Conservation (phyloP, 2,888 invertebrate genomes). For the Orchestes rusci region DNA sequence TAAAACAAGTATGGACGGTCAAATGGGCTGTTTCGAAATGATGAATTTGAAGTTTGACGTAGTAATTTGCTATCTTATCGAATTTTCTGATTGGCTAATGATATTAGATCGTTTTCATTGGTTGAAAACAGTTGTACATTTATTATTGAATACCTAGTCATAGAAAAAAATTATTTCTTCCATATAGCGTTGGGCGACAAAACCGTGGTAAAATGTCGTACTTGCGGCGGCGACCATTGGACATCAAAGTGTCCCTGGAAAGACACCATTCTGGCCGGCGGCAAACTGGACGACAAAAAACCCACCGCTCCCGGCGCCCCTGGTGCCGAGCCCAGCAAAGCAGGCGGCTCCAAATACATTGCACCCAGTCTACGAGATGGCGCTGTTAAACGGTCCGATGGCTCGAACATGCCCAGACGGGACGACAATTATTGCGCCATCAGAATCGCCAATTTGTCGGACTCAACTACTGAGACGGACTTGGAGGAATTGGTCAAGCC, state of each 20-base stretch:
- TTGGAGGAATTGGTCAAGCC: slow-evolving; percentile 91
- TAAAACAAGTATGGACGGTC: too few relatives aligned
- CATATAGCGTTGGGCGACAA: slow-evolving; percentile 47
- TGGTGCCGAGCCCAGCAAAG: slow-evolving; percentile 33
- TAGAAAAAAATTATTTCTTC: neutral
- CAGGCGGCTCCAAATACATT: slow-evolving; percentile 66
- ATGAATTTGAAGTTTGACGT: too few relatives aligned
- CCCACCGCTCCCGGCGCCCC: slow-evolving; percentile 38
- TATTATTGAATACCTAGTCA: neutral
- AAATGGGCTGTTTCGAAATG: too few relatives aligned
- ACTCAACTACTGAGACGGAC: slow-evolving; percentile 91
- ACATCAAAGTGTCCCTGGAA: slow-evolving; percentile 97
- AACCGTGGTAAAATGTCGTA: slow-evolving; percentile 78
- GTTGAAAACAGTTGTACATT: too few relatives aligned
- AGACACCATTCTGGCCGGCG: slow-evolving; percentile 71
- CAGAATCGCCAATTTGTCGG: slow-evolving; percentile 94
- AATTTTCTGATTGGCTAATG: too few relatives aligned
- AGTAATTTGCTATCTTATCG: too few relatives aligned
- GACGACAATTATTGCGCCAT: slow-evolving; percentile 82
- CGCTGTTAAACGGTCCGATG: slow-evolving; percentile 58
- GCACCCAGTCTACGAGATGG: slow-evolving; percentile 87
- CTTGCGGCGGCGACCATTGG: slow-evolving; percentile 96
- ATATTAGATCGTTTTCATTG: too few relatives aligned
- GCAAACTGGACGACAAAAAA: slow-evolving; percentile 54
- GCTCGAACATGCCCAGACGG: slow-evolving; percentile 58